These are phyloP conservation scores for Eupithecia subumbrata DNA, from an alignment of 2,888 invertebrate species.

Conservation along the genomic window DNA sequence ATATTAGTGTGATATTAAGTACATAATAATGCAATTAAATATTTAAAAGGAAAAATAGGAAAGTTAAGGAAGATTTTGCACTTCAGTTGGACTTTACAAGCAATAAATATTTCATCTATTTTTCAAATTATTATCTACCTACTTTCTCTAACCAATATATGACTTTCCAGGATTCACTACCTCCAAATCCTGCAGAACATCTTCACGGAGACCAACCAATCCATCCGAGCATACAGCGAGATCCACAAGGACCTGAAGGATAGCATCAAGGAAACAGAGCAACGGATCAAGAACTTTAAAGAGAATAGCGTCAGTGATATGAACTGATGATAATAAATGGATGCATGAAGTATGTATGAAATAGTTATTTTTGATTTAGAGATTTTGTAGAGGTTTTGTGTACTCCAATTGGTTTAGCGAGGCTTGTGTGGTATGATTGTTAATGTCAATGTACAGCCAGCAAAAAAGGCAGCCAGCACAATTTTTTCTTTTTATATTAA, in stretches of 20 bases:
- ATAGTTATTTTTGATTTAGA: neutral
- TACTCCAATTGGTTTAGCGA: neutral
- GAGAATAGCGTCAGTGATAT: slow-evolving; percentile 68
- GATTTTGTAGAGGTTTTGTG: neutral
- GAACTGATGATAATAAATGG: slow-evolving; percentile 30
- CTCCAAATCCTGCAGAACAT: slow-evolving; percentile 75
- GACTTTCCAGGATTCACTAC: slow-evolving; percentile 68
- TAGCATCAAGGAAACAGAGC: slow-evolving; percentile 67
- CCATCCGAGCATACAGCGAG: slow-evolving; percentile 74
- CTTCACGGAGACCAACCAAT: slow-evolving; percentile 76
- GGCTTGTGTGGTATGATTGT: neutral
- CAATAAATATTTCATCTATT: neutral
- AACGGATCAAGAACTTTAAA: slow-evolving; percentile 65
- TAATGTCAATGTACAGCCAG: neutral
- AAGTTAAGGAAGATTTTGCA: too few species aligned
- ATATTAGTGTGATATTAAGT: too few species aligned
- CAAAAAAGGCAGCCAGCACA: neutral
- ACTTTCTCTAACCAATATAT: neutral
- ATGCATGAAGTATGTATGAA: slow-evolving; percentile 3
- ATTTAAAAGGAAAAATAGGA: too few species aligned
- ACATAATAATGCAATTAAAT: too few species aligned
- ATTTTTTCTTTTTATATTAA: too few species aligned
- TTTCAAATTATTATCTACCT: neutral
- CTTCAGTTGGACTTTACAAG: too few species aligned
- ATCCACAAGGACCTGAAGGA: slow-evolving; percentile 75